Conservation (phyloP, 1,140 invertebrate species). For the Schlechtendalia chinensis region DNA sequence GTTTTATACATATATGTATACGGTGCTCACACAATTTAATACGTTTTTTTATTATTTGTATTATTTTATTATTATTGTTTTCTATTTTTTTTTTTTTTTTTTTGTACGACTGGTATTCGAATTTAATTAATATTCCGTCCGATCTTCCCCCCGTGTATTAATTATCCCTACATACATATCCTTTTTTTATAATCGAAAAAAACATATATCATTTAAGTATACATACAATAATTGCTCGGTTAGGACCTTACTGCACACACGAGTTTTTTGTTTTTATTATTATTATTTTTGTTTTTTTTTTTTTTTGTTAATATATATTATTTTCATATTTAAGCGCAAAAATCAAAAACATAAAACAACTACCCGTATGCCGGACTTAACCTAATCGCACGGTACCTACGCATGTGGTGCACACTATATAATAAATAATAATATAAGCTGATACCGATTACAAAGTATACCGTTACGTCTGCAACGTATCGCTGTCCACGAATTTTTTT, state of each 20-base stretch:
- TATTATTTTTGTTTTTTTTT: slow-evolving; percentile 3
- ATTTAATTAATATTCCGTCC: not conserved
- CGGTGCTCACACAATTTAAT: slow-evolving; percentile 41
- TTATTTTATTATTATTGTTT: slow-evolving; percentile 15
- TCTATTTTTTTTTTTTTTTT: slow-evolving; percentile 19
- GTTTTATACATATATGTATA: not conserved
- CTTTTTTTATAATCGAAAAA: too few species aligned
- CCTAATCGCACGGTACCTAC: too few species aligned
- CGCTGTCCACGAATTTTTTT: not conserved
- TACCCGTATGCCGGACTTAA: not conserved
- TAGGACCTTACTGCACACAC: not conserved
- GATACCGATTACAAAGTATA: too few species aligned
- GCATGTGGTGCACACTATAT: not conserved
- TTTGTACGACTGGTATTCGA: not conserved
- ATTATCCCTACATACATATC: not conserved
- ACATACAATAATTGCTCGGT: too few species aligned
- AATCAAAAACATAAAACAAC: slow-evolving; percentile 18
- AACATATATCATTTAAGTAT: too few species aligned
- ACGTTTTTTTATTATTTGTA: slow-evolving; percentile 9
- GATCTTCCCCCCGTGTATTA: not conserved
- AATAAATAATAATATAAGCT: not conserved
- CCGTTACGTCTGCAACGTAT: not conserved
- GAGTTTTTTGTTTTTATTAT: not conserved
- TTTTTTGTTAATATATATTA: not conserved
- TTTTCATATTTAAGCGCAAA: slow-evolving; percentile 25